These are phyloP conservation scores for Imbricaverruca yamaguchii DNA, from an alignment of 2,888 invertebrate genomes.

Conservation along the genomic window DNA sequence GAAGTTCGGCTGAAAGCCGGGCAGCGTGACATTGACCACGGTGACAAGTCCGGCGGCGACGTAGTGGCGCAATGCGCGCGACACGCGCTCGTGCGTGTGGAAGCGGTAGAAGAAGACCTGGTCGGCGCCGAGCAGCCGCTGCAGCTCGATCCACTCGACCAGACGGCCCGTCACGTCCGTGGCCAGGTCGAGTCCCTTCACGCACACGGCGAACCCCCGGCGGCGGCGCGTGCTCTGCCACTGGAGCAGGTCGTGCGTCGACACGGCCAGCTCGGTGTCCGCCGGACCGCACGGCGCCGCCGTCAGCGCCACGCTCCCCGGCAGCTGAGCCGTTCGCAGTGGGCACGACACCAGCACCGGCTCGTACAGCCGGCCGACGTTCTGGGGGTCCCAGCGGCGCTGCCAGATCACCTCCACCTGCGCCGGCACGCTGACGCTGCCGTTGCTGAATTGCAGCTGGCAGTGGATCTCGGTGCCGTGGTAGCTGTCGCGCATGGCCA, in stretches of 20 bases:
- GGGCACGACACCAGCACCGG: constrained; percentile 58
- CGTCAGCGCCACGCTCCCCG: constrained; percentile 47
- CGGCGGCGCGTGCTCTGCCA: not conserved
- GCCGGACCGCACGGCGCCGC: constrained; percentile 48
- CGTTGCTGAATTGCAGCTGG: constrained; percentile 48
- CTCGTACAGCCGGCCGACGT: constrained; percentile 41
- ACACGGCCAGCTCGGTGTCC: constrained; percentile 44
- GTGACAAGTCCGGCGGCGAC: constrained; percentile 41
- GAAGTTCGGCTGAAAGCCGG: constrained; percentile 47
- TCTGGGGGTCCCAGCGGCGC: constrained; percentile 51
- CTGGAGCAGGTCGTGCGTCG: constrained; percentile 34
- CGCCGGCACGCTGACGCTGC: constrained; percentile 52
- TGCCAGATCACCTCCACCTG: constrained; percentile 51
- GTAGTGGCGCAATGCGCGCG: constrained; percentile 52
- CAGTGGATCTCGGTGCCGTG: constrained; percentile 48
- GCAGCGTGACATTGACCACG: constrained; percentile 49
- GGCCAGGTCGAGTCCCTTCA: constrained; percentile 60
- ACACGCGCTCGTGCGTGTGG: constrained; percentile 50
- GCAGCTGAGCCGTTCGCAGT: constrained; percentile 44
- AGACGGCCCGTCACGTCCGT: constrained; percentile 55
- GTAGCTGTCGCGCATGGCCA: constrained; percentile 40
- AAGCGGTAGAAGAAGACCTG: constrained; percentile 59
- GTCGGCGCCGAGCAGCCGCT: constrained; percentile 58
- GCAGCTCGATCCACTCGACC: constrained; percentile 63
- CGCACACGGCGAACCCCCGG: constrained; percentile 51